A percentile compares a stretch with the other conserved stretches of the same genome.
phyloP scores from a whole-genome alignment of 2,888 invertebrate genomes.

The Blastobasis lacticolella region DNA sequence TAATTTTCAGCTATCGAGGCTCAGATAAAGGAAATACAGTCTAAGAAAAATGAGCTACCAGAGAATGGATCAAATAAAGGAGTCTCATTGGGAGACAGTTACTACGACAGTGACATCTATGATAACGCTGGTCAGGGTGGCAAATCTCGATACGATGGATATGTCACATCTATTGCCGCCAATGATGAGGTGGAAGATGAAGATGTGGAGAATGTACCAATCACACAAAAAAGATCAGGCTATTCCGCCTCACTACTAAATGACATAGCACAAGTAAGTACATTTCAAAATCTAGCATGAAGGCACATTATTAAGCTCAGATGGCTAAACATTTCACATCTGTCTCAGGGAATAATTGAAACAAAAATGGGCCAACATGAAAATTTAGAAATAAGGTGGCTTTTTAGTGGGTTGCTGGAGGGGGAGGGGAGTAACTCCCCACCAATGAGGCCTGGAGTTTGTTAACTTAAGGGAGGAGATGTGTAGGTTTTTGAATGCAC shows the following conservation, averaged over 20 bases:
- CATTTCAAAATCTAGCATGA: background rate
- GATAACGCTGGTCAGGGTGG: slow-evolving; percentile 78
- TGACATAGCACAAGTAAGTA: slow-evolving; percentile 87
- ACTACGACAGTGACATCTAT: slow-evolving; percentile 96
- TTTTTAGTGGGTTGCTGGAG: no score
- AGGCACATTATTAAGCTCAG: no score
- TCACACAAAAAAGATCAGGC: slow-evolving; percentile 81
- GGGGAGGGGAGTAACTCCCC: no score
- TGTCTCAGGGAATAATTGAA: no score
- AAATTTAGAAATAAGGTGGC: no score
- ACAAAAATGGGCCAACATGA: no score
- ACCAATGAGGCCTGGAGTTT: no score
- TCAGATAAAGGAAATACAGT: slow-evolving; percentile 92
- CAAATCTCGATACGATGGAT: slow-evolving; percentile 91
- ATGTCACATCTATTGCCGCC: slow-evolving; percentile 96
- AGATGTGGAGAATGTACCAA: slow-evolving; percentile 86
- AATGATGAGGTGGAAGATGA: slow-evolving; percentile 98
- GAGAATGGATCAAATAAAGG: slow-evolving; percentile 81
- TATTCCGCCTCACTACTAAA: slow-evolving; percentile 90
- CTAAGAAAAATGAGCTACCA: slow-evolving; percentile 85
- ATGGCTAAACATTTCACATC: no score
- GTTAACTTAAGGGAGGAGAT: no score
- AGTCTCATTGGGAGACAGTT: slow-evolving; percentile 90
- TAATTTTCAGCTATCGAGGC: slow-evolving; percentile 90
- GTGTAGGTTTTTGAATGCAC: no score